Base-by-base conservation (phyloP, 2,113 vertebrate species). In the Miniopterus natalensis region DNA sequence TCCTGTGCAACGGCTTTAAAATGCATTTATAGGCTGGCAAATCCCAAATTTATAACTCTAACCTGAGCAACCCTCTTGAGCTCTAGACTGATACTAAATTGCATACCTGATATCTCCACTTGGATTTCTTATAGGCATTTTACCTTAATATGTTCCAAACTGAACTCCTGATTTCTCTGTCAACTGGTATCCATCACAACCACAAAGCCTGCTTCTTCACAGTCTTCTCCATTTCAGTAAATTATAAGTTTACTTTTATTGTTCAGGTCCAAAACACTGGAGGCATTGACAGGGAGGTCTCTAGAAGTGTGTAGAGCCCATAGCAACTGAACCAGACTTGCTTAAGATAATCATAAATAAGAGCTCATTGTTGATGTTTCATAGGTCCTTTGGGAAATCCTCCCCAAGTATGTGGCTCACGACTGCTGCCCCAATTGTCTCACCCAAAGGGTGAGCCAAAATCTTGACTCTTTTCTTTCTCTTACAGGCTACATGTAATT, bases 171-270 rank as follows among this genome's bases (percentile, higher is more conserved):
- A 31, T 66, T 61, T 53, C 68, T 86, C 55, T 90, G 5, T 65
- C 23, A 14, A 51, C 55, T 13, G 10, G 20, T 36, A 53, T 59
- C 40, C 10, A 27, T 73, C n/a, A 83, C 36, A 25, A 80, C 4
- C 42, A 90, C 75, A 70, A 84, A 95, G 70, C 2, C 53, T 74
- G 31, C 7, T 51, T 57, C 78, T 93, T 88, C 10, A 27, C 29
- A 29, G 7, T 68, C 66, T 63, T 80, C 25, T 81, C n/a, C 20
- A 89, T 36, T 17, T 59, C 59, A 65, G 23, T 61, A 90, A 74
- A 89, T 57, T 65, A 57, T 0, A 88, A 87, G n/a, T 87, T 78
- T 20, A 59, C 88, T 75, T 68, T 89, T 88, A 47, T 71, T 84
- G 4, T 84, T 71, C 10, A 68, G 45, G 45, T 12, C 42, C 7